phyloP scores from a whole-genome alignment of 92 coral and sea anemone species.

The Virgularia gustaviana region DNA sequence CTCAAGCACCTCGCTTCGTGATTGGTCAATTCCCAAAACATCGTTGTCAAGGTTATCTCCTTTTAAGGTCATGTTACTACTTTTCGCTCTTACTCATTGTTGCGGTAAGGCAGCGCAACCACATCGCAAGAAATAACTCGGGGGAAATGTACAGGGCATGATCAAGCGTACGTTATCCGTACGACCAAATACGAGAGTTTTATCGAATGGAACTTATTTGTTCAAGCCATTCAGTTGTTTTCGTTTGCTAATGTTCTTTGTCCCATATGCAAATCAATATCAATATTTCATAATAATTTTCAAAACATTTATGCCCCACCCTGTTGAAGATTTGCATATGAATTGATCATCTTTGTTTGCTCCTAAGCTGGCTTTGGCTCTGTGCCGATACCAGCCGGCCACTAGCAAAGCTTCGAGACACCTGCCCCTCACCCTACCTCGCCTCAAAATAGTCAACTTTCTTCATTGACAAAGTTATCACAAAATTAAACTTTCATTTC shows the following conservation, averaged over 20 bases:
- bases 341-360: conserved; percentile 9
- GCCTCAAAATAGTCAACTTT: no score
- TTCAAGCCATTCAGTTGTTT: conserved; percentile 2
- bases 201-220: neutral
- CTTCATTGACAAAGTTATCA: no score
- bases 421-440: neutral
- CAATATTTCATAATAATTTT: conserved; percentile 17
- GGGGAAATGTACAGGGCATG: neutral
- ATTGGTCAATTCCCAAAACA: conserved; percentile 97
- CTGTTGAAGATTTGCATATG: conserved; percentile 11
- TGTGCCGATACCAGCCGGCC: neutral
- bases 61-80: conserved; percentile 99
- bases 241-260: conserved; percentile 26
- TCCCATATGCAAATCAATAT: conserved; percentile 29
- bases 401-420: neutral
- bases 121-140: conserved; percentile 8
- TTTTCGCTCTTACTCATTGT: conserved; percentile 92
- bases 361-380: conserved; percentile 28
- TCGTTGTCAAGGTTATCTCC: conserved; percentile 72
- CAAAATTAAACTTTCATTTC: no score
- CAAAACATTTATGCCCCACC: conserved; percentile 34
- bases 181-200: neutral
- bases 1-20: conserved; percentile 53
- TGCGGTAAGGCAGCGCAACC: conserved; percentile 74
- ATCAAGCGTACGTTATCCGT: neutral